Conservation (phyloP, 2,113 vertebrate species). For the Oncorhynchus kisutch region DNA sequence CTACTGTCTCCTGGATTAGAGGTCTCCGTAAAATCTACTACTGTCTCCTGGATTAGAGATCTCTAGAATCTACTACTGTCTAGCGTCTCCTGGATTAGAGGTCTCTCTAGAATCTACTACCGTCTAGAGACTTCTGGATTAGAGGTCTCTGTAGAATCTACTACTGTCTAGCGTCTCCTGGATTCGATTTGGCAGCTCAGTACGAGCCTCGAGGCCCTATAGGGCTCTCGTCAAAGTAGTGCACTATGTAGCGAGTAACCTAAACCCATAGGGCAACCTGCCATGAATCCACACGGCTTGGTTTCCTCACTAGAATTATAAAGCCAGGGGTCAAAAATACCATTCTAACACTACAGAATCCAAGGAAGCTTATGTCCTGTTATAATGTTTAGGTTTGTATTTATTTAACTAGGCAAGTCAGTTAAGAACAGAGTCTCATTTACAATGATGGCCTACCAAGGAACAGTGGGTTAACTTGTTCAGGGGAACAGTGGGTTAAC, state of each 20-base stretch:
- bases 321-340: background rate
- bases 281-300: background rate
- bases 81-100: background rate
- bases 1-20: conserved; percentile 44
- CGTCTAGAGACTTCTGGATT: conserved; percentile 47
- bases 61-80: conserved; percentile 18
- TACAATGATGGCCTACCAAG: too few species aligned
- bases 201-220: conserved; percentile 1
- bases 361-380: background rate
- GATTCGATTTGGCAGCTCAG: conserved; percentile 45
- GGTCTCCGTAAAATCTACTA: background rate
- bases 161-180: conserved; percentile 18
- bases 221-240: too few species aligned
- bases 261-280: background rate
- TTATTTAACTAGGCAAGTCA: too few species aligned
- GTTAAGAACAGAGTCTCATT: too few species aligned
- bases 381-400: background rate
- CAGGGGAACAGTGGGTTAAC: too few species aligned
- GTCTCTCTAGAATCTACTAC: background rate
- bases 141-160: background rate
- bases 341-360: background rate
- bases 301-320: background rate
- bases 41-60: conserved; percentile 14
- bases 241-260: background rate
- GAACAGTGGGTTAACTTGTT: too few species aligned